These are phyloP conservation scores for Falco rusticolus DNA, from an alignment of 2,797 vertebrate species.

Conservation along the genomic window DNA sequence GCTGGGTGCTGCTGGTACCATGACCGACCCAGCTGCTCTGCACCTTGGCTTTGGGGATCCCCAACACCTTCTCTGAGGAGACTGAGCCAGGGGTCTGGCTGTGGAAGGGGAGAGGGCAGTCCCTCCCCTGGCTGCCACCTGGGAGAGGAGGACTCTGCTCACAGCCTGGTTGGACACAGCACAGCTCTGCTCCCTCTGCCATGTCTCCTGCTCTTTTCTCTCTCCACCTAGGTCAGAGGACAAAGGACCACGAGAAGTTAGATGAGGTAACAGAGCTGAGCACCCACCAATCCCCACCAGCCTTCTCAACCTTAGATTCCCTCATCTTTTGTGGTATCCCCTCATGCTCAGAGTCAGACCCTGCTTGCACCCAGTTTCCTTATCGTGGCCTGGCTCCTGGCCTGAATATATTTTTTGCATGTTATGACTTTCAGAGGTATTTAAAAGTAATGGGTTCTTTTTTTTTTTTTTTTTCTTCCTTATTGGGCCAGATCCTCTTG, in stretches of 20 bases:
- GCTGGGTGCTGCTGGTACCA: background rate
- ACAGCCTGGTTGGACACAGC: background rate
- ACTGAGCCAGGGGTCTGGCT: background rate
- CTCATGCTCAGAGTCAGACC: background rate
- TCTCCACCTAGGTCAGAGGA: background rate
- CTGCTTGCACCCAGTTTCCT: background rate
- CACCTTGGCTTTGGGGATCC: background rate
- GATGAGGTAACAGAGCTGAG: background rate
- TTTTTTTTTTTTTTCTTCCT: constrained; percentile 48
- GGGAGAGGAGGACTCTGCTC: background rate
- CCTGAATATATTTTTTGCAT: constrained; percentile 65
- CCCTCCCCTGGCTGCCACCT: background rate
- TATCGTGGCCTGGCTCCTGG: background rate
- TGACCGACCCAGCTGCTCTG: background rate
- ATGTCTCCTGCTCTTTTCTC: background rate
- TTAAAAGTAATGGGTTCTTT: constrained; percentile 74
- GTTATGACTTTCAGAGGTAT: constrained; percentile 70
- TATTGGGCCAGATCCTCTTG: constrained; percentile 70
- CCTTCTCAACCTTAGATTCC: background rate
- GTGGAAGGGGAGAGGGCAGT: background rate
- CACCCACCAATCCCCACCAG: background rate
- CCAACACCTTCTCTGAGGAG: background rate
- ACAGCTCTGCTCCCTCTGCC: background rate
- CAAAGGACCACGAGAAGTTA: background rate
- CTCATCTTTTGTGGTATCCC: background rate